Conservation (phyloP, 1,140 invertebrate species). For the Anoplolepis gracilipes region DNA sequence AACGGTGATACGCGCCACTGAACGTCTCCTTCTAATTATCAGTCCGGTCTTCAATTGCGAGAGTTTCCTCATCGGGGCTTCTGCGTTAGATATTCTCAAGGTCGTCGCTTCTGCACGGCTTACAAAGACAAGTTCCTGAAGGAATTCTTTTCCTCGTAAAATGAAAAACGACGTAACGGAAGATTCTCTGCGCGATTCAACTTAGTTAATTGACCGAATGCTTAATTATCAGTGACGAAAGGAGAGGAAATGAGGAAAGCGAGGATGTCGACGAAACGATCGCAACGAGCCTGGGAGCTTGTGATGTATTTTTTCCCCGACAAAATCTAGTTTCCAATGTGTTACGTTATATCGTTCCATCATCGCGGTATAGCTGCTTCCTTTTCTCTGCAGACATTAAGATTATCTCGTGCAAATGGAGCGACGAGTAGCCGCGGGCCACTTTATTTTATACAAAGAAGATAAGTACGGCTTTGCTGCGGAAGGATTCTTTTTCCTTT, state of each 20-base stretch:
- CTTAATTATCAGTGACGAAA: not conserved
- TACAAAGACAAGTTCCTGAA: conserved; percentile 16
- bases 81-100: conserved; percentile 29
- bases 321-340: conserved; percentile 2
- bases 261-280: not conserved
- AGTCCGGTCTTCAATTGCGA: conserved; percentile 9
- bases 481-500: conserved; percentile 27
- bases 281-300: not conserved
- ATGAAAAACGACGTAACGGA: conserved; percentile 38
- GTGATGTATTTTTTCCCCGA: not conserved
- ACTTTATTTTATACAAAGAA: conserved; percentile 51
- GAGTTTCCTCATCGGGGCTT: conserved; percentile 24
- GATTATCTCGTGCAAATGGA: conserved; percentile 53
- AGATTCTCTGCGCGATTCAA: not conserved
- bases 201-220: conserved; percentile 28
- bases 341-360: conserved; percentile 40
- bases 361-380: conserved; percentile 4
- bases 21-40: conserved; percentile 28
- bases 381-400: conserved; percentile 19
- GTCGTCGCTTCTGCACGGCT: conserved; percentile 24
- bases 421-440: conserved; percentile 42
- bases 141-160: conserved; percentile 30
- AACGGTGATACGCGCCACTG: not conserved
- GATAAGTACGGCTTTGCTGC: conserved; percentile 34
- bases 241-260: not conserved